These are phyloP conservation scores for Pseudomyrmex gracilis DNA, from an alignment of 1,140 invertebrate species.

Conservation along the genomic window DNA sequence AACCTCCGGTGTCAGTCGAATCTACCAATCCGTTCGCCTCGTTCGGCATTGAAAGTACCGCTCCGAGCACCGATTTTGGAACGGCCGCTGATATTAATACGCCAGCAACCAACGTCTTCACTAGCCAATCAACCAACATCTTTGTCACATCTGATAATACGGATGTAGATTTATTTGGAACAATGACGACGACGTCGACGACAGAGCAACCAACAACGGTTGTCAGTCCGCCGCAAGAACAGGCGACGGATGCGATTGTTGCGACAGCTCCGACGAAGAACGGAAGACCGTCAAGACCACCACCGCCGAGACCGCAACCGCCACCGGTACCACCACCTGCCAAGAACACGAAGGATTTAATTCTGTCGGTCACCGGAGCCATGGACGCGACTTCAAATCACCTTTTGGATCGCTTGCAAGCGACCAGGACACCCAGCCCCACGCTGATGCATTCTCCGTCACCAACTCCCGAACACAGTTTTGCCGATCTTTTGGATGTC, in stretches of 20 bases:
- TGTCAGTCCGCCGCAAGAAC: slow-evolving; percentile 71
- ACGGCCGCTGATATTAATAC: slow-evolving; percentile 60
- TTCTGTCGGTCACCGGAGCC: slow-evolving; percentile 93
- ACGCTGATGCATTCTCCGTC: slow-evolving; percentile 94
- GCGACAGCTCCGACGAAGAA: slow-evolving; percentile 79
- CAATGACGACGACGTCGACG: slow-evolving; percentile 76
- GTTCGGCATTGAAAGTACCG: slow-evolving; percentile 80
- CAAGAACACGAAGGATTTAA: slow-evolving; percentile 93
- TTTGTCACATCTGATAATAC: slow-evolving; percentile 51
- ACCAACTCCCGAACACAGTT: slow-evolving; percentile 91
- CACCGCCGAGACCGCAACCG: slow-evolving; percentile 80
- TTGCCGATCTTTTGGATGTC: slow-evolving; percentile 89
- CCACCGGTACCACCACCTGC: slow-evolving; percentile 84
- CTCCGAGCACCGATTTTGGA: slow-evolving; percentile 49
- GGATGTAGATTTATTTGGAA: slow-evolving; percentile 49
- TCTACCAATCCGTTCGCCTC: slow-evolving; percentile 88
- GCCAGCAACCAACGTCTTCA: slow-evolving; percentile 67
- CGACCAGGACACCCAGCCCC: slow-evolving; percentile 93
- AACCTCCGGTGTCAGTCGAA: slow-evolving; percentile 76
- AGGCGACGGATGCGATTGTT: slow-evolving; percentile 69
- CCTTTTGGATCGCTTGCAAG: slow-evolving; percentile 92
- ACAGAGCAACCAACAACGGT: slow-evolving; percentile 65
- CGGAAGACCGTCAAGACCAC: slow-evolving; percentile 63
- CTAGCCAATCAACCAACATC: slow-evolving; percentile 59
- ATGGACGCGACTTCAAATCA: slow-evolving; percentile 95